A percentile compares a stretch with the other conserved stretches of the same genome.
Conservation (phyloP, 2,888 invertebrate species). For the Himalopsyche tibetana region DNA sequence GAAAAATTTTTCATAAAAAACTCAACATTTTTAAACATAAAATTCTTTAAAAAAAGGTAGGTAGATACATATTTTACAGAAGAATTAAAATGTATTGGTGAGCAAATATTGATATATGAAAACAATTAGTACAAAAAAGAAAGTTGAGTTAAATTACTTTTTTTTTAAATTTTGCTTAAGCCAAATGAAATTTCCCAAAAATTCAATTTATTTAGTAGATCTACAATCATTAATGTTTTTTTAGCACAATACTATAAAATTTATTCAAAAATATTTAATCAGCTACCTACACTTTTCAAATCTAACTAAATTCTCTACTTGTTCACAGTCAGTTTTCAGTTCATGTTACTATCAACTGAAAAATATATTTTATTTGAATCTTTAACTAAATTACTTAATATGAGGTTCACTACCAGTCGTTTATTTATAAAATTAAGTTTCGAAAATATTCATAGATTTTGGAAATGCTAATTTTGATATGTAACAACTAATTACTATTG, state of each 20-base stretch:
- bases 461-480: conserved; percentile 29
- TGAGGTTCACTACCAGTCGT: conserved; percentile 33
- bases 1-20: not conserved
- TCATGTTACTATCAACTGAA: conserved; percentile 36
- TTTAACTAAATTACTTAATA: conserved; percentile 19
- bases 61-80: no score
- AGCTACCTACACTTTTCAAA: conserved; percentile 39
- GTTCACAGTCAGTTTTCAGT: conserved; percentile 39
- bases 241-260: not conserved
- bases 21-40: no score
- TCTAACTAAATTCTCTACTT: conserved; percentile 38
- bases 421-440: not conserved
- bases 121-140: no score
- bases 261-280: not conserved
- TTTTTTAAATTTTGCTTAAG: no score
- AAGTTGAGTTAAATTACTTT: no score
- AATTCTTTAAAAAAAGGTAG: no score
- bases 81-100: no score
- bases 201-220: not conserved
- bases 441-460: conserved; percentile 7
- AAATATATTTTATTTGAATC: conserved; percentile 17
- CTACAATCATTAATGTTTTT: not conserved
- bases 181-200: not conserved
- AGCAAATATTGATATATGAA: no score
- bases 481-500: not conserved